Conservation (phyloP, 2,113 vertebrate species). For the Podarcis muralis region DNA sequence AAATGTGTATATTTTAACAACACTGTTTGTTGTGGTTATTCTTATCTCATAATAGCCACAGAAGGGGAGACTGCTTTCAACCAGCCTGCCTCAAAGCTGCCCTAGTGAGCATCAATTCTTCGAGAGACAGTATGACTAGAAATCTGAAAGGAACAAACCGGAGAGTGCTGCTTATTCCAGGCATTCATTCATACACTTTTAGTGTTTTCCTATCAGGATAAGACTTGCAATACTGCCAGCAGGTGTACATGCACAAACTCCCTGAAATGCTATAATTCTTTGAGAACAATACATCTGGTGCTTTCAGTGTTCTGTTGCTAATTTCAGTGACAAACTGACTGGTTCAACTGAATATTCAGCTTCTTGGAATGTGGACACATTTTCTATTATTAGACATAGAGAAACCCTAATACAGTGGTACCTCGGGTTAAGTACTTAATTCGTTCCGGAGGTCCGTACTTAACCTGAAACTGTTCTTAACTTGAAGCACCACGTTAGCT, state of each 20-base stretch:
- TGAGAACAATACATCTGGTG: background rate
- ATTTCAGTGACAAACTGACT: background rate
- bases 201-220: background rate
- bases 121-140: background rate
- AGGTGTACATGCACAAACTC: background rate
- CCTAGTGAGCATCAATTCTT: background rate
- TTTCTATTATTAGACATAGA: constrained; percentile 10
- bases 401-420: background rate
- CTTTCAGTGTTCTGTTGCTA: background rate
- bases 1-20: background rate
- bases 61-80: background rate
- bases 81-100: background rate
- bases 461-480: no score
- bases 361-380: background rate
- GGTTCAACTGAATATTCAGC: background rate
- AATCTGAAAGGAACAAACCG: background rate
- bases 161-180: background rate
- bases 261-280: background rate
- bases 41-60: background rate
- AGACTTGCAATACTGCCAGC: background rate
- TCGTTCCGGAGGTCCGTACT: no score
- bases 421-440: no score
- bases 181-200: background rate
- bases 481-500: no score
- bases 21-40: background rate